phyloP scores from a whole-genome alignment of 2,797 vertebrate species.

The Melanotaenia pygmaea region DNA sequence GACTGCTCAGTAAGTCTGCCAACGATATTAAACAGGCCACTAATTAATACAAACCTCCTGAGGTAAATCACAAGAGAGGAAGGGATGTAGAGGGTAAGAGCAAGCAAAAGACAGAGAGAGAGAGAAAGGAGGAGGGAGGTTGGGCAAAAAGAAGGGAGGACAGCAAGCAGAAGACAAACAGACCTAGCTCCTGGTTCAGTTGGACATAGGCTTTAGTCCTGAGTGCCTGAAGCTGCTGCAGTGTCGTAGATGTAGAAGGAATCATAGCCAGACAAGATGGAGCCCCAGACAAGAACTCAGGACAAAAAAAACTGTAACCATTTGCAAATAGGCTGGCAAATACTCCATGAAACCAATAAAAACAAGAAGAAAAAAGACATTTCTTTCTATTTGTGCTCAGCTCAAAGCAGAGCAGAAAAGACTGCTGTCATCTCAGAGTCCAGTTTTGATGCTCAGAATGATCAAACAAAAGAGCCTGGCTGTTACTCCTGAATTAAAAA shows the following conservation, averaged over 20 bases:
- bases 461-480: constrained; percentile 62
- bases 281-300: constrained; percentile 73
- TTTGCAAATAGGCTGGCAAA: constrained; percentile 61
- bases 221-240: constrained; percentile 61
- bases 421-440: constrained; percentile 48
- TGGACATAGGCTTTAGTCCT: constrained; percentile 65
- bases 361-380: constrained; percentile 53
- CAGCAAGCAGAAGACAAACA: constrained; percentile 76
- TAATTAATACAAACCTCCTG: constrained; percentile 76
- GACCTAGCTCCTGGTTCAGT: constrained; percentile 70
- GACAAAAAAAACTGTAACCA: constrained; percentile 59
- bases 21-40: constrained; percentile 69
- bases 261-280: constrained; percentile 73
- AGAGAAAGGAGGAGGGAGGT: constrained; percentile 66
- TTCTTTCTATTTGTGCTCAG: constrained; percentile 60
- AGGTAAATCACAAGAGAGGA: constrained; percentile 79
- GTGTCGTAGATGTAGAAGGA: constrained; percentile 47
- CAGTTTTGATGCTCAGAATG: constrained; percentile 56
- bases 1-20: constrained; percentile 29
- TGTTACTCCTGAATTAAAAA: constrained; percentile 75
- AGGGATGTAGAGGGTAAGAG: constrained; percentile 55
- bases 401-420: constrained; percentile 38
- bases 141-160: constrained; percentile 69
- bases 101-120: constrained; percentile 45
- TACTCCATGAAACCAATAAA: constrained; percentile 72